phyloP scores from a whole-genome alignment of 2,113 vertebrate genomes.

The Entelurus aequoreus region DNA sequence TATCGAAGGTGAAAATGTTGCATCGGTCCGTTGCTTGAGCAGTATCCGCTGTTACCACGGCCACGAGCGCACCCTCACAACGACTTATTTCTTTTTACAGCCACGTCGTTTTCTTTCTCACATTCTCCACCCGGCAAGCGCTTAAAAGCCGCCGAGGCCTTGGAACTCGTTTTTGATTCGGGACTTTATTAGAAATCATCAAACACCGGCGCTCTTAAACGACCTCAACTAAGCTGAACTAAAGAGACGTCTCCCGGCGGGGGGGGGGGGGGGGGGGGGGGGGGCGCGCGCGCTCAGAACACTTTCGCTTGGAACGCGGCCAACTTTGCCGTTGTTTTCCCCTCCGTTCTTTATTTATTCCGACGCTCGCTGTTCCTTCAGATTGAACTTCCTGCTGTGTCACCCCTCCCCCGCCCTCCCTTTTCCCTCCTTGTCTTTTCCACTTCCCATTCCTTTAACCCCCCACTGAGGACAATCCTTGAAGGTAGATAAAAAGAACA shows the following conservation, averaged over 20 bases:
- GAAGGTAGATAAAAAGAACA: conserved; percentile 75
- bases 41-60: no score
- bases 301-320: conserved; percentile 49
- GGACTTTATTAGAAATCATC: conserved; percentile 52
- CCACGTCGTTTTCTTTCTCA: neutral
- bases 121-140: neutral
- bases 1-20: no score
- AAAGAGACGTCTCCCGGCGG: conserved; percentile 48
- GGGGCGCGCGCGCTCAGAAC: conserved; percentile 28
- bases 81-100: neutral
- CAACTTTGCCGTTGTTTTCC: conserved; percentile 25
- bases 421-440: conserved; percentile 56
- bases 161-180: conserved; percentile 32
- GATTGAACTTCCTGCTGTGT: conserved; percentile 72
- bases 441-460: conserved; percentile 75
- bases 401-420: conserved; percentile 31
- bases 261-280: neutral
- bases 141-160: neutral
- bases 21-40: no score
- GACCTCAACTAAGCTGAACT: conserved; percentile 50
- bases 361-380: conserved; percentile 50
- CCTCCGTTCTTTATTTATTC: neutral
- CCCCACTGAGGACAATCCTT: conserved; percentile 71
- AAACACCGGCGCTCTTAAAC: conserved; percentile 44
- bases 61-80: neutral